Evolutionary conservation across 2,113 vertebrate genomes (phyloP), one percentile per base, ranked within the genome.

Genomic region (Rhombomys opimus): DNA sequence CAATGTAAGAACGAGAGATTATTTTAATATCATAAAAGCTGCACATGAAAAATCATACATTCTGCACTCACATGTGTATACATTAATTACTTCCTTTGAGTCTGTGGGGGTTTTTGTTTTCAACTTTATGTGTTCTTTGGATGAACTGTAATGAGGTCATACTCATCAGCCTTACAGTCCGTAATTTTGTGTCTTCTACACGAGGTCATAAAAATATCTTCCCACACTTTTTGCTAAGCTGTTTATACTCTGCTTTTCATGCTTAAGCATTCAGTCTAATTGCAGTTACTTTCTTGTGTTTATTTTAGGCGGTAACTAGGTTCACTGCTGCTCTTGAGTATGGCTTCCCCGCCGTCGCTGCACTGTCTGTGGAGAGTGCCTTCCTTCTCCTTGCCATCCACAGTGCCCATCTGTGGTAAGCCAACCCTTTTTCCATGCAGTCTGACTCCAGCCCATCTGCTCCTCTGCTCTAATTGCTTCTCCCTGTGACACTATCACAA

Each of bases 131-230:
- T 30, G 52, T 2, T 87, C 65, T 84, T 91, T 32, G 12, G 32
- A 94, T 54, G 30, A 93, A 84, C 12, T 89, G 65, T 67, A 86
- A 89, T 82, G 22, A 1, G 75, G 52, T 86, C 65, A 92, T 46
- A 78, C 54, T 52, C 46, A 89, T 80, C 54, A 35, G 7, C 73
- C 57, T 78, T 50, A 38, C 46, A 18, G 4, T 59, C 91, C 59
- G 87, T 6, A 30, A 12, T 87, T 90, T 30, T 30, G 20, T 68
- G 23, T 92, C n/a, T 78, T 87, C 65, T 57, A 90, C 80, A 15
- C 20, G 27, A 86, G 27, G 18, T 61, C 54, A 94, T 50, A 67
- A 89, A 82, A 96, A 14, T 67, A 95, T 27, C 59, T 81, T 70
- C 67, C 41, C 50, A 4, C 11, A 46, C 41, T 78, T 38, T 80